Conservation (phyloP, 2,797 vertebrate genomes). For the Molothrus ater region DNA sequence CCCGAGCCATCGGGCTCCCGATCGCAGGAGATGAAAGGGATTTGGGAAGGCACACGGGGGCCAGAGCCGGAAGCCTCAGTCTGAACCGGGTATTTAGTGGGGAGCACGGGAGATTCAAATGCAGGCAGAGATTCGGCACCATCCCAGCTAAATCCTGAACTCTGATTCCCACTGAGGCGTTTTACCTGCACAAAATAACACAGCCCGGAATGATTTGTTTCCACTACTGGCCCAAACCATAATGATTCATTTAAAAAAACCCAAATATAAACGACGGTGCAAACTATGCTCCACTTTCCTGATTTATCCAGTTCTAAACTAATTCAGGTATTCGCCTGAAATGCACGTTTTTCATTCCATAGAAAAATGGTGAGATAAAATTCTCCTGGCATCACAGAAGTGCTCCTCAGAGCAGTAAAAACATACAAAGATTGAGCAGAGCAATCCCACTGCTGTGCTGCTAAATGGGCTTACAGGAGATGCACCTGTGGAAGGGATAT, state of each 20-base stretch:
- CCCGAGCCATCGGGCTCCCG: background rate
- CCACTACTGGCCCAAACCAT: background rate
- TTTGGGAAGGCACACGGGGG: background rate
- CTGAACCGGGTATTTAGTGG: background rate
- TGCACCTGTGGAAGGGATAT: background rate
- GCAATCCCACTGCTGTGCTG: background rate
- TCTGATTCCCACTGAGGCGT: background rate
- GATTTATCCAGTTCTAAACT: background rate
- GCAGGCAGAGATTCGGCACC: background rate
- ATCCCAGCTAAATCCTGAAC: background rate
- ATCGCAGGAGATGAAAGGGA: constrained; percentile 41
- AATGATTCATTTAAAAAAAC: background rate
- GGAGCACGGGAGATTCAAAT: background rate
- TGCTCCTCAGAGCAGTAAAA: background rate
- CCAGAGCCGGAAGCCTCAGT: constrained; percentile 6
- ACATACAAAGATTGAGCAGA: background rate
- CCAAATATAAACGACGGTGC: background rate
- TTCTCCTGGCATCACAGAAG: background rate
- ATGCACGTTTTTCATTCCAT: fast-evolving
- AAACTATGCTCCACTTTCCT: background rate
- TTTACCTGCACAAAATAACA: background rate
- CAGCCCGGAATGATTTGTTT: background rate
- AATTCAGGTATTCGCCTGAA: background rate
- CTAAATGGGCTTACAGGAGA: background rate
- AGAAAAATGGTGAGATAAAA: background rate